A percentile compares a stretch with the other conserved stretches of the same genome.
phyloP scores from a whole-genome alignment of 64 coral and sea anemone species.

The Catalaphyllia jardinei region DNA sequence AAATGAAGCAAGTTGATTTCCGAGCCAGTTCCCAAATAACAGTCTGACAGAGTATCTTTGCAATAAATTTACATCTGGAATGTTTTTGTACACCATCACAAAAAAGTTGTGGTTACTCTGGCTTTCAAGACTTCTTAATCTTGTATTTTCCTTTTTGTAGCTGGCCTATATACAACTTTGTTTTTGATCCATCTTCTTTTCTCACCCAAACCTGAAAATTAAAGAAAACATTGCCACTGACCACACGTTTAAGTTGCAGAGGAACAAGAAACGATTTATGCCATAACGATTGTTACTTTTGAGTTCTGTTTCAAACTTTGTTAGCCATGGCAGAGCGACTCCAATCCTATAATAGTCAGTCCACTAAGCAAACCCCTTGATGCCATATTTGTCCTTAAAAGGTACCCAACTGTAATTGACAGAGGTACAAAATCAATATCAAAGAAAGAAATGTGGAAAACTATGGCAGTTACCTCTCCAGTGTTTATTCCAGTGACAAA shows the following conservation, averaged over 20 bases:
- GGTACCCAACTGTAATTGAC: no score
- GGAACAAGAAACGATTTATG: no score
- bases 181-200: constrained; percentile 86
- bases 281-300: no score
- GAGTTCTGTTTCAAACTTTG: no score
- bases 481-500: constrained; percentile 97
- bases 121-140: constrained; percentile 73
- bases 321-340: no score
- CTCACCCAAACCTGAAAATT: constrained; percentile 80
- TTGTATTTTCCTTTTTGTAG: constrained; percentile 99
- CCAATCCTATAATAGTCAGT: no score
- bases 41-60: background rate
- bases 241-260: background rate
- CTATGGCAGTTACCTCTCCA: constrained; percentile 72
- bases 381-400: no score
- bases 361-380: no score
- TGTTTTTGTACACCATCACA: background rate
- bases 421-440: background rate
- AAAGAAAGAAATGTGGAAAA: background rate
- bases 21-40: no score
- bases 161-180: constrained; percentile 98
- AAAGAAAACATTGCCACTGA: background rate
- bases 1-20: no score
- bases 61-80: background rate
- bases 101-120: background rate